Evolutionary conservation across 2,888 invertebrate genomes (phyloP), one percentile per base, ranked within the genome.

Genomic region (Mythimna pallens): DNA sequence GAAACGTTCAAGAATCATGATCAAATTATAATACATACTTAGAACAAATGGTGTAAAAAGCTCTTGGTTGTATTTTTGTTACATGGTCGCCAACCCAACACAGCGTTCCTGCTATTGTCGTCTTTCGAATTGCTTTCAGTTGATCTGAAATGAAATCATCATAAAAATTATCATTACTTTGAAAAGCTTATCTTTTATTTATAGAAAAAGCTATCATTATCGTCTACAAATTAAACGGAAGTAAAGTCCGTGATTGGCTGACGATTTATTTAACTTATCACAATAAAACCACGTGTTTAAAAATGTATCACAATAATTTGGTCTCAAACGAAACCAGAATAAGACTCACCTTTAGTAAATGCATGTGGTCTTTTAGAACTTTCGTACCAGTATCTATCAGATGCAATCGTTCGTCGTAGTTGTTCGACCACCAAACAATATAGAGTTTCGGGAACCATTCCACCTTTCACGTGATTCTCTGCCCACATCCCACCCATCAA

Each of bases 361-460:
- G 92, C 90, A 25, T 87, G 73, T 0, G 90, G 90, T 65, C 89
- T 80, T 14, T 79, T 73, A 0, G 72, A 25, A 8, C 89, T 71
- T 69, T 92, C 92, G 63, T 90, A 94, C 98, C 98, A 99, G 93
- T 98, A 98, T 86, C 87, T 57, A n/a, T 62, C 54, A 50, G 72
- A 62, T 1, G 17, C 47, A 70, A 70, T 73, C 8, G 10, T 36
- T 0, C 98, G 97, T 86, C 97, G 97, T 93, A 98, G 97, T 92
- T 99, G 98, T 30, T 98, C 98, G 10, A 98, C 98, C 84, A 99
- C 97, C 76, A 99, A 96, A 88, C 98, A 99, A 74, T 98, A 98
- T 89, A 99, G 98, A 30, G 98, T 98, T 1, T 98, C 98, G 22
- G 98, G 98, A 52, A 98, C 96, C 97, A 98, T 97, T 65, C 98